Percentiles rank a stretch among this genome's conserved stretches.
These are phyloP conservation scores for Salvelinus namaycush DNA, from an alignment of 2,113 vertebrate species.

Conservation along the genomic window DNA sequence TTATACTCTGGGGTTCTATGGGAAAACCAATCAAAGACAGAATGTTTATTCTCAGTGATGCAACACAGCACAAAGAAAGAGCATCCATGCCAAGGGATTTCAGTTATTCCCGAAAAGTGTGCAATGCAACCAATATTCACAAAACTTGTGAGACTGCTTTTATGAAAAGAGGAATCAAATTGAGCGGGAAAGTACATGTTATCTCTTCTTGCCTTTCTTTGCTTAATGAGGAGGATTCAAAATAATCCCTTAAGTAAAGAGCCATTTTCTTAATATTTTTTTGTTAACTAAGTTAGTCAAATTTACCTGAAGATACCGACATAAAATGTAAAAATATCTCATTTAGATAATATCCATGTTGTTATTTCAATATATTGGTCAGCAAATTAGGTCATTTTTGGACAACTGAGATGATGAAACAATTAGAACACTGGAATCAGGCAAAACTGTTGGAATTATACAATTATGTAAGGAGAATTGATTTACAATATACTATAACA, in stretches of 20 bases:
- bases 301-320: constrained; percentile 54
- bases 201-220: constrained; percentile 36
- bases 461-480: constrained; percentile 74
- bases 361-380: constrained; percentile 29
- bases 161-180: constrained; percentile 61
- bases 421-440: constrained; percentile 58
- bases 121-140: constrained; percentile 68
- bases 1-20: constrained; percentile 65
- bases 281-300: constrained; percentile 54
- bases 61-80: constrained; percentile 70
- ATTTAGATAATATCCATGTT: constrained; percentile 15
- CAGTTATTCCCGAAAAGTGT: constrained; percentile 70
- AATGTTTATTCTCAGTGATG: constrained; percentile 75
- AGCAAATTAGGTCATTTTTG: constrained; percentile 73
- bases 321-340: constrained; percentile 48
- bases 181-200: constrained; percentile 65
- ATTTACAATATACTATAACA: constrained; percentile 70
- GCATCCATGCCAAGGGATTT: constrained; percentile 63
- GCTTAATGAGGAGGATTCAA: constrained; percentile 70
- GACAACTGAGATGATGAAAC: constrained; percentile 75
- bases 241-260: constrained; percentile 73
- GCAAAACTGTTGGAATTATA: constrained; percentile 65
- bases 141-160: constrained; percentile 66
- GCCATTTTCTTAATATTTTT: constrained; percentile 47
- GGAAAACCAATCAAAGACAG: constrained; percentile 75